Conservation (phyloP, 2,113 vertebrate species). For the Entosphenus tridentatus region DNA sequence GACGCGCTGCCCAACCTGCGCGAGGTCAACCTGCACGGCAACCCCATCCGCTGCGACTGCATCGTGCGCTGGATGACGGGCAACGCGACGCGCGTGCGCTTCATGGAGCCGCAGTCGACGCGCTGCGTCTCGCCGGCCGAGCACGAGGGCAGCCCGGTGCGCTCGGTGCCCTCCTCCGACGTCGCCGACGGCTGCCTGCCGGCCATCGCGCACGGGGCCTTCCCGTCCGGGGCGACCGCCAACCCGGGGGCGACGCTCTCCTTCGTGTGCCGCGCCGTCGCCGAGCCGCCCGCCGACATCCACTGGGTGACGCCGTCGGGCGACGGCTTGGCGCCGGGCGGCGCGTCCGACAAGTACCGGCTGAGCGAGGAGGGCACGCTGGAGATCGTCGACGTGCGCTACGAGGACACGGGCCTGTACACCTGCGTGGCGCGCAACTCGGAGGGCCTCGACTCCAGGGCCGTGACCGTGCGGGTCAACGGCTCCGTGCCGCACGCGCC, state of each 20-base stretch:
- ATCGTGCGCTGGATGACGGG: conserved; percentile 24
- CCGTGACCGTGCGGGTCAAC: conserved; percentile 25
- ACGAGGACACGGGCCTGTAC: conserved; percentile 30
- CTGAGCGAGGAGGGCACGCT: conserved; percentile 25
- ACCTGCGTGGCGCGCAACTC: conserved; percentile 41
- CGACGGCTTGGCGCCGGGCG: conserved; percentile 31
- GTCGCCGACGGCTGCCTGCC: conserved; percentile 97
- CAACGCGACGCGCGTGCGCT: conserved; percentile 22
- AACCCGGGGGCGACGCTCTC: conserved; percentile 53
- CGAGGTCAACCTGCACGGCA: conserved; percentile 28
- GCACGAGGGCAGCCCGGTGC: conserved; percentile 74
- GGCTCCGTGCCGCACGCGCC: conserved; percentile 20
- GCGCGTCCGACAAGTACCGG: conserved; percentile 20
- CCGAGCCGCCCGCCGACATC: conserved; percentile 83
- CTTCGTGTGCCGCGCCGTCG: conserved; percentile 77
- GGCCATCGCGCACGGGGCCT: conserved; percentile 74
- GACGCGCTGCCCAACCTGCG: conserved; percentile 20
- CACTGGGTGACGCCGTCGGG: conserved; percentile 92
- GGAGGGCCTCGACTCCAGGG: conserved; percentile 32
- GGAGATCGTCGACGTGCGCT: conserved; percentile 25
- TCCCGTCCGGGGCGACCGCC: conserved; percentile 40
- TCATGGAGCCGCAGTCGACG: conserved; percentile 87
- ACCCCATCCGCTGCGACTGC: conserved; percentile 40
- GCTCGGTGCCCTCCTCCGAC: conserved; percentile 81
- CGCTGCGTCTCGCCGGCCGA: conserved; percentile 84